Percentiles rank a stretch among this genome's conserved stretches.
Conservation (phyloP, 2,113 vertebrate species). For the Chloropsis cyanopogon region DNA sequence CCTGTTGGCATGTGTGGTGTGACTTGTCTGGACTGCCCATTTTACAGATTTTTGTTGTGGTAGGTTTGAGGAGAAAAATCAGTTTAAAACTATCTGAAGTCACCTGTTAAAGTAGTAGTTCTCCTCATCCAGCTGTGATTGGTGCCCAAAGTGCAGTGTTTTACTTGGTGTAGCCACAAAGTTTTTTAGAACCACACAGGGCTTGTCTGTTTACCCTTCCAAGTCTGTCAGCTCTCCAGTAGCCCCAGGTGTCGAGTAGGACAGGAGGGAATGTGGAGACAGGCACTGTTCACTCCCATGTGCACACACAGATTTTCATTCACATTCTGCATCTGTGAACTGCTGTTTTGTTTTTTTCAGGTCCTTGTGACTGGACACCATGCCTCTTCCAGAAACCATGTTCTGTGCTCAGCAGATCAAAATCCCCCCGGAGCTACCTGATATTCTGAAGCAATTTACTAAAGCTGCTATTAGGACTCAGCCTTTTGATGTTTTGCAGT, state of each 20-base stretch:
- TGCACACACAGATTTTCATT: not conserved
- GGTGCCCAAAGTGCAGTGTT: not conserved
- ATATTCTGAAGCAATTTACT: conserved; percentile 91
- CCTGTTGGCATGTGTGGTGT: not conserved
- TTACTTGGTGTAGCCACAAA: not conserved
- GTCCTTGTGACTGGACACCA: not conserved
- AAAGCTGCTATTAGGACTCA: conserved; percentile 93
- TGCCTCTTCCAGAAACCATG: conserved; percentile 86
- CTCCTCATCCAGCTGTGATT: not conserved
- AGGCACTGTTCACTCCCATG: too few species aligned
- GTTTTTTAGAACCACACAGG: rapidly evolving
- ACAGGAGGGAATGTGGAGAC: not conserved
- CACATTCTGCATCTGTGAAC: not conserved
- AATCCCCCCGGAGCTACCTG: conserved; percentile 84
- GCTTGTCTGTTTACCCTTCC: not conserved
- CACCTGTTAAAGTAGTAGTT: not conserved
- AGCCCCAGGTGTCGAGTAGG: rapidly evolving
- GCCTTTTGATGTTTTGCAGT: conserved; percentile 84
- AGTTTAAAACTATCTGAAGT: not conserved
- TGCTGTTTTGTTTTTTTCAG: not conserved
- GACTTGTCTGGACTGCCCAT: not conserved
- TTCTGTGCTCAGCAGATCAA: conserved; percentile 92
- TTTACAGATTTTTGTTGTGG: not conserved
- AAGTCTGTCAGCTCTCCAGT: not conserved
- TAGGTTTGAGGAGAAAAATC: not conserved